These are phyloP conservation scores for Cepaea hortensis DNA, from an alignment of 2,888 invertebrate genomes.

Conservation along the genomic window DNA sequence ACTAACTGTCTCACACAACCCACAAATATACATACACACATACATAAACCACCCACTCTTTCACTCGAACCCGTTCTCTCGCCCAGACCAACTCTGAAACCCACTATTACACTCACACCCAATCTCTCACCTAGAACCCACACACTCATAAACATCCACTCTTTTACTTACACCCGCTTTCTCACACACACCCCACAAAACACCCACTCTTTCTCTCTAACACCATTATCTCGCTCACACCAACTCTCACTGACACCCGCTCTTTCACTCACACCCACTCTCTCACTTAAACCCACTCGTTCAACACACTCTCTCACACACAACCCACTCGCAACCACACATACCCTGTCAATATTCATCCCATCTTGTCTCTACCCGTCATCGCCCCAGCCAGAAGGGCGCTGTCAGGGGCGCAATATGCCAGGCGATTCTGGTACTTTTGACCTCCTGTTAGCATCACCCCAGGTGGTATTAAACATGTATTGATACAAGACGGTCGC, in stretches of 20 bases:
- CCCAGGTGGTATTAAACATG: too few relatives aligned
- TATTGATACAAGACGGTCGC: too few relatives aligned
- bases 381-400: too few relatives aligned
- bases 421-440: too few relatives aligned
- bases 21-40: too few relatives aligned
- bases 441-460: too few relatives aligned
- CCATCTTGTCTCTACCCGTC: not conserved
- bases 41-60: not conserved
- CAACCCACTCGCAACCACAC: not conserved
- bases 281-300: not conserved
- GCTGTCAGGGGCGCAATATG: too few relatives aligned
- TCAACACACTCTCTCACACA: not conserved
- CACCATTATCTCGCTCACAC: not conserved
- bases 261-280: conserved; percentile 18
- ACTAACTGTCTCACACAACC: not conserved
- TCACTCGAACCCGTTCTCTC: not conserved
- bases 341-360: not conserved
- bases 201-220: not conserved
- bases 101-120: too few relatives aligned
- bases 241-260: too few relatives aligned
- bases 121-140: not conserved
- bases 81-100: not conserved
- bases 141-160: not conserved
- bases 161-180: too few relatives aligned
- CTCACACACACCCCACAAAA: too few relatives aligned